Evolutionary conservation across 2,113 vertebrate species (phyloP).

Genomic region (Desmodus rotundus): DNA sequence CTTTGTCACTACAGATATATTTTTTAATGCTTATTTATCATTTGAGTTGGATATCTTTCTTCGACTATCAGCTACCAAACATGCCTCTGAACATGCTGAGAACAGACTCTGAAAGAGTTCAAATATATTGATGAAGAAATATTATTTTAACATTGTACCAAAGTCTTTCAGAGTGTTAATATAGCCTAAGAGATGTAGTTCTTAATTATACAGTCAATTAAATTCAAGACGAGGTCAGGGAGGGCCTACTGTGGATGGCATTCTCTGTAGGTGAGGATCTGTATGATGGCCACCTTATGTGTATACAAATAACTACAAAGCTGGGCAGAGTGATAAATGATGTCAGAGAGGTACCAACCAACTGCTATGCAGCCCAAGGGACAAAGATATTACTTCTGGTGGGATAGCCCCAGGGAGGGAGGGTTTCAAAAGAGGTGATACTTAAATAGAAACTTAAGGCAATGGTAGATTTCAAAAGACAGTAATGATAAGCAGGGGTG

Average conservation of each 20-base stretch:
- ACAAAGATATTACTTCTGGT: not conserved
- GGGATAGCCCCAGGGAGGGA: not conserved
- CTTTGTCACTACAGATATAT: not conserved
- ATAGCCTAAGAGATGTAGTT: not conserved
- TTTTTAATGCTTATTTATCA: not conserved
- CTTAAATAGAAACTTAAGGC: not conserved
- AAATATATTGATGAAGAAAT: not conserved
- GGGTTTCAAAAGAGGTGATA: not conserved
- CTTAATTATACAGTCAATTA: not conserved
- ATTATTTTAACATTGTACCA: not conserved
- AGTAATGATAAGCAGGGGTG: not conserved
- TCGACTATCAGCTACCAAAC: not conserved
- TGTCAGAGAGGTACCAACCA: not conserved
- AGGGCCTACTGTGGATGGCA: not conserved
- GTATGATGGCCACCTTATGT: not conserved
- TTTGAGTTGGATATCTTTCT: not conserved
- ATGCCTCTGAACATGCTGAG: not conserved
- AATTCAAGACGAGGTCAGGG: not conserved
- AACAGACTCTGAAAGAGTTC: not conserved
- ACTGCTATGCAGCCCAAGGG: not conserved
- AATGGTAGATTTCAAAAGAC: not conserved
- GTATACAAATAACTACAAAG: not conserved
- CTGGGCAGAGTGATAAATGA: not conserved
- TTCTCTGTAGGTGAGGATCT: not conserved
- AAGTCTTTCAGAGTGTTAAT: not conserved